phyloP scores from a whole-genome alignment of 1,140 invertebrate genomes.

The Episyrphus balteatus region DNA sequence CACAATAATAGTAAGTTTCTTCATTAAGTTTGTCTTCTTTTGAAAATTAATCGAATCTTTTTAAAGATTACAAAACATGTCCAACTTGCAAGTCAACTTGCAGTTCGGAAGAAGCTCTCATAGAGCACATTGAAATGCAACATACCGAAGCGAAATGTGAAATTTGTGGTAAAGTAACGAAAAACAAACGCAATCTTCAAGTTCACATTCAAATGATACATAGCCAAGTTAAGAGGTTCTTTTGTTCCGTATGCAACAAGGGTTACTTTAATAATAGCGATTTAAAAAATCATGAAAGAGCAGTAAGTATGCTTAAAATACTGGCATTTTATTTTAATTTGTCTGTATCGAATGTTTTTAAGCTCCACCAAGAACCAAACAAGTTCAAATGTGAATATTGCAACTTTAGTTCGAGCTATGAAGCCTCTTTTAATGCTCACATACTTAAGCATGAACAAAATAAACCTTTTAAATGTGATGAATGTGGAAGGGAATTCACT shows the following conservation, averaged over 20 bases:
- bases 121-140: slow-evolving; percentile 21
- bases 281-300: slow-evolving; percentile 21
- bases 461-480: slow-evolving; percentile 21
- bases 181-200: slow-evolving; percentile 23
- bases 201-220: slow-evolving; percentile 25
- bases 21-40: not conserved
- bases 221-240: slow-evolving; percentile 23
- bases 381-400: slow-evolving; percentile 20
- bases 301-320: not conserved
- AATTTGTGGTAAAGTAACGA: slow-evolving; percentile 22
- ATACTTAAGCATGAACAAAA: slow-evolving; percentile 19
- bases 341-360: too few relatives aligned
- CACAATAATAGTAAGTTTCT: slow-evolving; percentile 24
- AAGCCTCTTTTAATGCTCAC: slow-evolving; percentile 24
- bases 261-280: slow-evolving; percentile 31
- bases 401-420: slow-evolving; percentile 22
- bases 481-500: slow-evolving; percentile 1
- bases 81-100: slow-evolving; percentile 17
- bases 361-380: slow-evolving; percentile 9
- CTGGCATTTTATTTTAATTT: not conserved
- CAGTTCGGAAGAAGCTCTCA: slow-evolving; percentile 16
- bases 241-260: slow-evolving; percentile 23
- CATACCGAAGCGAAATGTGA: slow-evolving; percentile 21
- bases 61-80: slow-evolving; percentile 22
- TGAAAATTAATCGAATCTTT: not conserved